Evolutionary conservation across 2,888 invertebrate species (phyloP), one percentile per base, ranked within the genome.

Genomic region (Abrostola triplasia): DNA sequence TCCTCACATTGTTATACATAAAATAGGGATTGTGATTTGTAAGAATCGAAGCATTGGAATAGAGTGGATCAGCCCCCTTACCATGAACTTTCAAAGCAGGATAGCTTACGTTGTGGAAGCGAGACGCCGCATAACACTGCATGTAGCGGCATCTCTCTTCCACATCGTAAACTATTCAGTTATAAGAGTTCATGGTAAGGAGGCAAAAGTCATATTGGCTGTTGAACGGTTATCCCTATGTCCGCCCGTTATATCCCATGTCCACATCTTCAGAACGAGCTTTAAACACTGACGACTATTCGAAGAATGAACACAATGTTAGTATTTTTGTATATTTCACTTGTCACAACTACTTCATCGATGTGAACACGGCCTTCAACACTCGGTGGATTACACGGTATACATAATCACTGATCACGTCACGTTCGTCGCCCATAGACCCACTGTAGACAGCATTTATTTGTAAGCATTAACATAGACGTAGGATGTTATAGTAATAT

Each of bases 401-500:
- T 38, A 55, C 11, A 51, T 52, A 35, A 53, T 60, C 51, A 49
- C 48, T 67, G 52, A 62, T 47, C 57, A 49, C 44, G n/a, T 24
- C 59, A 42, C 55, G 24, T 24, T 49, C 51, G 36, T 63, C 66
- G 67, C 73, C 83, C 80, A 83, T 85, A 90, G 84, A 84, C 85
- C 79, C 90, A 88, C 86, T 80, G 85, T 92, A 92, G 92, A 86
- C 84, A 86, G 94, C 93, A 94, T 94, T 94, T 94, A 93, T 90
- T 88, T 89, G 62, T 93, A 94, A 94, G 93, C 88, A 92, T 92
- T 93, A 93, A 93, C 91, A 89, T 72, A 69, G 91, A 90, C 85
- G 36, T 93, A 93, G 90, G 78, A 90, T 90, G 92, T 93, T 92
- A 94, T 90, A 94, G 90, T 94, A 94, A 94, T 94, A 94, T 94